Conservation (phyloP, 2,797 vertebrate species). For the Euphonia xanthogaster region DNA sequence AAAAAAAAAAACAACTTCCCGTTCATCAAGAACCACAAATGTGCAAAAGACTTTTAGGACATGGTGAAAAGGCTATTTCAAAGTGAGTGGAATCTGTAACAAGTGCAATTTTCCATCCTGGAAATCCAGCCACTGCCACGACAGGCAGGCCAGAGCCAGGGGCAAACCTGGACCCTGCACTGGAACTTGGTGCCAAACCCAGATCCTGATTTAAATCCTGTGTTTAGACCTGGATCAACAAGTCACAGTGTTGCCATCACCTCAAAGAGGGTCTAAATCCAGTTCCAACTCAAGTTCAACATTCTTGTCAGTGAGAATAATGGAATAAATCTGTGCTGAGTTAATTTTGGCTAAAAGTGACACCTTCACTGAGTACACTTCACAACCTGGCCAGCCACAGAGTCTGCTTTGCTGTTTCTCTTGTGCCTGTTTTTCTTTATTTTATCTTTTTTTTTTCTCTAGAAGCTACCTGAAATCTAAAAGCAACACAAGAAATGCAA, state of each 20-base stretch:
- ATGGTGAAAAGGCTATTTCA: neutral
- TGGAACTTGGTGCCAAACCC: neutral
- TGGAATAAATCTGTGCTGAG: neutral
- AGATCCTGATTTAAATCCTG: neutral
- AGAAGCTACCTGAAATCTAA: constrained; percentile 4
- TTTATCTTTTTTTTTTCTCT: neutral
- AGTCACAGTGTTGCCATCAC: neutral
- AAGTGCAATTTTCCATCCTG: neutral
- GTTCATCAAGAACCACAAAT: neutral
- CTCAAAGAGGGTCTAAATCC: neutral
- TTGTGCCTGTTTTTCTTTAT: neutral
- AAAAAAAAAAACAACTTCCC: neutral
- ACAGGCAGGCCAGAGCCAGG: neutral
- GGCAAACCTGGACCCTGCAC: neutral
- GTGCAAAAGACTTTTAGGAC: neutral
- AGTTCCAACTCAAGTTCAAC: neutral
- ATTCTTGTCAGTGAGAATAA: neutral
- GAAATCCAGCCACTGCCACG: neutral
- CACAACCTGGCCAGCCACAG: neutral
- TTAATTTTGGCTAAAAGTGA: constrained; percentile 18
- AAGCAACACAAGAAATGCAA: constrained; percentile 21
- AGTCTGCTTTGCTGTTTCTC: neutral
- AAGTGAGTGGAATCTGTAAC: neutral
- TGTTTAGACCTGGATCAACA: neutral
- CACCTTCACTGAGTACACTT: neutral